Conservation (phyloP, 2,888 invertebrate species). For the Orchestes rusci region DNA sequence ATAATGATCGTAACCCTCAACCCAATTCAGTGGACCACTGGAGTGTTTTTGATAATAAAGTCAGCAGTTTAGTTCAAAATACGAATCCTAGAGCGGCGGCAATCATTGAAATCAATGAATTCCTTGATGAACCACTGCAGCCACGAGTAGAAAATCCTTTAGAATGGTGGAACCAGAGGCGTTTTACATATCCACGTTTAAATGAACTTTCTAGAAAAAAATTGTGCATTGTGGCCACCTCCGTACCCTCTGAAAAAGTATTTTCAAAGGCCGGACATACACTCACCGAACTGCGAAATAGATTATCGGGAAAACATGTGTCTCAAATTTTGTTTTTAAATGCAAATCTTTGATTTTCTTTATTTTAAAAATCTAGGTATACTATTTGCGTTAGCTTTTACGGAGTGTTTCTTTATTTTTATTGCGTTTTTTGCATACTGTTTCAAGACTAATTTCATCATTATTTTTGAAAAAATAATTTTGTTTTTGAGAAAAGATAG, state of each 20-base stretch:
- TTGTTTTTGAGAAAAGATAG: no score
- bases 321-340: constrained; percentile 21
- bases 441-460: no score
- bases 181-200: constrained; percentile 6
- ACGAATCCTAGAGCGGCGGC: constrained; percentile 9
- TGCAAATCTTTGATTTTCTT: constrained; percentile 3
- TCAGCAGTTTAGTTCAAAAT: constrained; percentile 8
- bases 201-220: constrained; percentile 15
- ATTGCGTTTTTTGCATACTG: no score
- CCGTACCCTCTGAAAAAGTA: constrained; percentile 31
- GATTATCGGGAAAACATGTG: constrained; percentile 25
- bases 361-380: no score
- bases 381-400: no score
- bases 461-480: no score
- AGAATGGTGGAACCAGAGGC: constrained; percentile 12
- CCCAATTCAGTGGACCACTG: neutral
- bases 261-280: constrained; percentile 30
- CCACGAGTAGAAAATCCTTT: constrained; percentile 14
- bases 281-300: constrained; percentile 24
- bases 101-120: constrained; percentile 14
- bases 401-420: no score
- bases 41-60: constrained; percentile 12
- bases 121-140: constrained; percentile 12
- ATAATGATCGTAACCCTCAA: neutral
- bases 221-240: constrained; percentile 19